phyloP scores from a whole-genome alignment of 2,888 invertebrate species.

The Orthosia gracilis region DNA sequence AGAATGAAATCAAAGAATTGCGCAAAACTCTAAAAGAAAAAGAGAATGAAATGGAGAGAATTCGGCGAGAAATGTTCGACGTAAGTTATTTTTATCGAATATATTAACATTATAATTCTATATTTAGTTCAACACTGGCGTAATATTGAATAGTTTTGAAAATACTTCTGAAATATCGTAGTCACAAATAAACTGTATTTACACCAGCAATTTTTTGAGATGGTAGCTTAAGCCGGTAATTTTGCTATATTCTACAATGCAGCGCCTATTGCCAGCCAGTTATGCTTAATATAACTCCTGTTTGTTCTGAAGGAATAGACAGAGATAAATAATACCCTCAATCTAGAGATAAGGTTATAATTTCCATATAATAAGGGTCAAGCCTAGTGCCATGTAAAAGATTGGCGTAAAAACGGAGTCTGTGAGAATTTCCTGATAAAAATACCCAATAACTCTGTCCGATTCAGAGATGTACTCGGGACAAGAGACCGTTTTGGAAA shows the following conservation, averaged over 20 bases:
- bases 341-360: too few relatives aligned
- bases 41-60: constrained; percentile 85
- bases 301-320: too few relatives aligned
- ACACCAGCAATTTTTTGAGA: background rate
- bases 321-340: too few relatives aligned
- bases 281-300: too few relatives aligned
- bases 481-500: too few relatives aligned
- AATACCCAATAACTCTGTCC: too few relatives aligned
- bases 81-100: constrained; percentile 67
- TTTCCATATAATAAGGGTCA: too few relatives aligned
- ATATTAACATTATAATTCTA: background rate
- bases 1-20: constrained; percentile 88
- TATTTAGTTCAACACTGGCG: background rate
- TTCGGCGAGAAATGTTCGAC: constrained; percentile 82
- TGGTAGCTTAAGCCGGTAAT: background rate
- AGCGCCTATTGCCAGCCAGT: too few relatives aligned
- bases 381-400: too few relatives aligned
- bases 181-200: background rate
- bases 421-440: too few relatives aligned
- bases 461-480: too few relatives aligned
- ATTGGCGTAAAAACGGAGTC: too few relatives aligned
- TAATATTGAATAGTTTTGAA: background rate
- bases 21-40: constrained; percentile 86
- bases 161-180: background rate
- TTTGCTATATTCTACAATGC: background rate